Evolutionary conservation across 2,888 invertebrate genomes (phyloP), one percentile per base, ranked within the genome.

Genomic region (Melanargia galathea): DNA sequence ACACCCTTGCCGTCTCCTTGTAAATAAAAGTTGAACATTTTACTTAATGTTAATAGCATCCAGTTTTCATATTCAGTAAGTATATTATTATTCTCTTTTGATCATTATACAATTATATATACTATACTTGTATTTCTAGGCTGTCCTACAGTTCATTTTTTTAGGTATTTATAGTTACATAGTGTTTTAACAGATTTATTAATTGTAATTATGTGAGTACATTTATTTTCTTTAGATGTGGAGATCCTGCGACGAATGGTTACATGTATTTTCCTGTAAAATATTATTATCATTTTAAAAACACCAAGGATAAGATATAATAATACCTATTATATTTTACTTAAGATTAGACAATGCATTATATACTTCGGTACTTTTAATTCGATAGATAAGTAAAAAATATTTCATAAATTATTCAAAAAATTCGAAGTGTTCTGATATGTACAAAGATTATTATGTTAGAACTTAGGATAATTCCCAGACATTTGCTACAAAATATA

Each of bases 201-300:
- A 43, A 54, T 62, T 62, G 58, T 64, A 64, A 57, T 66, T 70
- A 69, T n/a, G n/a, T n/a, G n/a, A 26, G 26, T 26, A 30, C 30
- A 30, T 30, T 30, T 72, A 75, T 71, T 74, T 75, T 69, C 70
- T 73, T 75, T 51, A 24, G 62, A 75, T 74, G 79, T 77, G 73
- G 78, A 78, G 76, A 71, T 77, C 76, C 78, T 79, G 81, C 72
- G 79, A 73, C 71, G 77, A 75, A 71, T 74, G 75, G 71, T 87
- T 87, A 89, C 86, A 87, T 83, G 72, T 88, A 89, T 82, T 87
- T 89, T 88, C 87, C 88, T 89, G 88, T 70, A 87, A 87, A 68
- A 60, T 43, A 11, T 13, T 38, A 43, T n/a, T 61, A 57, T 52
- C 7, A 46, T 35, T 33, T 60, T 52, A 52, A 57, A 11, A 20